Evolutionary conservation across 2,888 invertebrate genomes (phyloP).

Genomic region (Aporophyla nigra): DNA sequence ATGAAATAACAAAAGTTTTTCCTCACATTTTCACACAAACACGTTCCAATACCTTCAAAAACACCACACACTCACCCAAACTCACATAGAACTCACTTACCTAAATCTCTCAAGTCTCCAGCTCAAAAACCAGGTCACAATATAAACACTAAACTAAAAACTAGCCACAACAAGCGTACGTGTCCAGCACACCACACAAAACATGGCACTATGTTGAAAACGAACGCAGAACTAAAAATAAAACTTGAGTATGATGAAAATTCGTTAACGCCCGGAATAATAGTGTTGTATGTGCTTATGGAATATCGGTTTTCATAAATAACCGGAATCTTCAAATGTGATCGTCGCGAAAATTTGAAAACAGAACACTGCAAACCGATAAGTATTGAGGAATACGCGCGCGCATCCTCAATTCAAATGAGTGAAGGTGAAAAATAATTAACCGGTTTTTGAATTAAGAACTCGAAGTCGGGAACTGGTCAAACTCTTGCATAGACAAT

Average conservation of each 20-base stretch:
- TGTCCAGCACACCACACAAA: constrained; percentile 56
- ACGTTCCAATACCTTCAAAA: not conserved
- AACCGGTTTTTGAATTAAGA: too few relatives aligned
- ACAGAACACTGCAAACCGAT: not conserved
- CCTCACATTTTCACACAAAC: not conserved
- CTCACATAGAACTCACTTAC: constrained; percentile 29
- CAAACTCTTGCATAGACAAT: too few relatives aligned
- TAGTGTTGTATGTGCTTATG: constrained; percentile 43
- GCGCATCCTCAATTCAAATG: too few relatives aligned
- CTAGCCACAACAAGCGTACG: constrained; percentile 20
- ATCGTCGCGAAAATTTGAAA: not conserved
- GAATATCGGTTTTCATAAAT: constrained; percentile 61
- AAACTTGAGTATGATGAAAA: constrained; percentile 74
- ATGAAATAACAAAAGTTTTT: not conserved
- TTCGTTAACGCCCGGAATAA: constrained; percentile 73
- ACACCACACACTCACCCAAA: not conserved
- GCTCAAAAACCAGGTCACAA: constrained; percentile 40
- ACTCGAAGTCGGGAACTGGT: too few relatives aligned
- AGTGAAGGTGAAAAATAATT: too few relatives aligned
- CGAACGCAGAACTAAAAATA: constrained; percentile 77
- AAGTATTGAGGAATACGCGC: too few relatives aligned
- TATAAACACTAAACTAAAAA: constrained; percentile 47
- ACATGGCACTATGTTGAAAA: constrained; percentile 65
- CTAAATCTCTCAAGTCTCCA: not conserved
- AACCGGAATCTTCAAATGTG: not conserved